Percentiles rank a stretch among this genome's conserved stretches.
Conservation (phyloP, 2,113 vertebrate genomes). For the Calidris pugnax region DNA sequence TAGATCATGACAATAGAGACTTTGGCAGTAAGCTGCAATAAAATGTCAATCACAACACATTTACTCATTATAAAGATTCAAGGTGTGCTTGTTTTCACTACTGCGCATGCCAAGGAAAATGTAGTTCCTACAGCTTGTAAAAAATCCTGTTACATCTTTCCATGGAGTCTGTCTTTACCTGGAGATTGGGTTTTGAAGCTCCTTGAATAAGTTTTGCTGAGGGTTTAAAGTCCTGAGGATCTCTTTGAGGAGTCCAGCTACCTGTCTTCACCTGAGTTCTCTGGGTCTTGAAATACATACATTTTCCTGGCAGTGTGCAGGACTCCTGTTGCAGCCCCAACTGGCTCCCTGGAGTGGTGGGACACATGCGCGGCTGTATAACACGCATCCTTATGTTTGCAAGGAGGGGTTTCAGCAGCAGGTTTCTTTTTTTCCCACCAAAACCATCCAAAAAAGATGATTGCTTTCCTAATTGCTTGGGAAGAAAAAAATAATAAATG, state of each 20-base stretch:
- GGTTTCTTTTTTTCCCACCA: not conserved
- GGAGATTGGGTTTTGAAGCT: not conserved
- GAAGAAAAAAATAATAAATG: not conserved
- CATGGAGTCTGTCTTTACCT: not conserved
- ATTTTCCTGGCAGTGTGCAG: rapidly evolving
- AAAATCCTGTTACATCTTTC: not conserved
- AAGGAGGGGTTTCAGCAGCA: not conserved
- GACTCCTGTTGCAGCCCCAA: not conserved
- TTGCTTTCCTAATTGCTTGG: not conserved
- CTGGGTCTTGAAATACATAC: not conserved
- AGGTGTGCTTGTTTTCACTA: not conserved
- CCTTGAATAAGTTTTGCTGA: not conserved
- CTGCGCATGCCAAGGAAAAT: not conserved
- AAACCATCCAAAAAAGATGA: not conserved
- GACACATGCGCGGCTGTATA: rapidly evolving
- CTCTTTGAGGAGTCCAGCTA: not conserved
- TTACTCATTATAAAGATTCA: not conserved
- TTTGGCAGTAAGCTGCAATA: not conserved
- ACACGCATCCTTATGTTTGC: rapidly evolving
- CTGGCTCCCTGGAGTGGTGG: not conserved
- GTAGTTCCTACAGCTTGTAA: not conserved
- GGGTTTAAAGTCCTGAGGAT: not conserved
- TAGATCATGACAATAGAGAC: not conserved
- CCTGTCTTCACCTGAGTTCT: not conserved
- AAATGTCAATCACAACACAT: not conserved